These are phyloP conservation scores for Epistrophe grossulariae DNA, from an alignment of 2,888 invertebrate genomes.

Conservation along the genomic window DNA sequence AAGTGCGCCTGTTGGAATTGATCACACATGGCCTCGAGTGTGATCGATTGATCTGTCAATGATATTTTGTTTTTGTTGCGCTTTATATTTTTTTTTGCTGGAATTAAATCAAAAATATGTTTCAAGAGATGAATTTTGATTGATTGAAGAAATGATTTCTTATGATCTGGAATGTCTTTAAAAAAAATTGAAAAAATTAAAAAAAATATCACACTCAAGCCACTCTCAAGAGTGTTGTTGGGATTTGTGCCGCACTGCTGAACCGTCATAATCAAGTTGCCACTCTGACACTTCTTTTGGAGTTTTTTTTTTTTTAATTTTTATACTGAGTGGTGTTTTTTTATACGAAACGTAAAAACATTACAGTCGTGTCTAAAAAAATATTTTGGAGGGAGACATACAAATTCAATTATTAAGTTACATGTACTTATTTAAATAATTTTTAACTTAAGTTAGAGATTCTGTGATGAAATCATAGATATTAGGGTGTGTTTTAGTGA, in stretches of 20 bases:
- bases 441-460: too few species aligned
- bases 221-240: conserved; percentile 42
- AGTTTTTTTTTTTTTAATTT: background rate
- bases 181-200: background rate
- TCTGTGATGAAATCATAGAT: too few species aligned
- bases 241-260: conserved; percentile 57
- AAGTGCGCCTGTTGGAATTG: conserved; percentile 21
- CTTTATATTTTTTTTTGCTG: conserved; percentile 6
- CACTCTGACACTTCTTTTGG: conserved; percentile 38
- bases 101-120: conserved; percentile 68
- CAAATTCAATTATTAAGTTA: too few species aligned
- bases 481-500: too few species aligned
- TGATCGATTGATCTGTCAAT: conserved; percentile 76
- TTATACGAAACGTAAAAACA: background rate
- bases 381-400: background rate
- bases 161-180: conserved; percentile 70
- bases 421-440: too few species aligned
- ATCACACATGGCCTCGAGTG: conserved; percentile 70
- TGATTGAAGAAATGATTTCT: conserved; percentile 76
- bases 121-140: conserved; percentile 73
- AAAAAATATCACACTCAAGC: conserved; percentile 49
- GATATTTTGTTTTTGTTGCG: conserved; percentile 54
- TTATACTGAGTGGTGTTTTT: background rate
- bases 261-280: conserved; percentile 41
- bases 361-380: background rate